phyloP scores from a whole-genome alignment of 2,113 vertebrate species.

The Bos indicus region DNA sequence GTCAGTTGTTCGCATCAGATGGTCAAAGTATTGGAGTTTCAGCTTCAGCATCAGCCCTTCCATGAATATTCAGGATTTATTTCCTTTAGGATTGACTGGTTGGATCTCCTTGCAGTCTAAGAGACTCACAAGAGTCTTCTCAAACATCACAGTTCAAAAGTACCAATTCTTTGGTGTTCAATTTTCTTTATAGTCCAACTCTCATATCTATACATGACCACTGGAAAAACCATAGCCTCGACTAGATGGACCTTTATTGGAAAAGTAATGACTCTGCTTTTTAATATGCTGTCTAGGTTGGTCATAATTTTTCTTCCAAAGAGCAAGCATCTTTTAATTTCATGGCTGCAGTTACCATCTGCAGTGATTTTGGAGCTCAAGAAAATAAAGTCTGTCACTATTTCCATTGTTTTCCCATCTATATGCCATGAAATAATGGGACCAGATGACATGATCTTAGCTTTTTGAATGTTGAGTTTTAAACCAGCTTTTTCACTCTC shows the following conservation, averaged over 20 bases:
- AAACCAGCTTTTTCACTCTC: not conserved
- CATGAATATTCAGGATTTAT: not conserved
- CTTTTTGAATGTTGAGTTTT: not conserved
- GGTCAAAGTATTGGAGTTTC: not conserved
- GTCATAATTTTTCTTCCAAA: not conserved
- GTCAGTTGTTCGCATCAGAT: accelerated
- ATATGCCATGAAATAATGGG: not conserved
- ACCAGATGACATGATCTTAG: not conserved
- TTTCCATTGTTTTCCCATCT: not conserved
- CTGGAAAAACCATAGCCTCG: not conserved
- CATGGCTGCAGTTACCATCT: not conserved
- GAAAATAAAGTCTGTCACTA: not conserved
- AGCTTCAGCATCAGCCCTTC: not conserved
- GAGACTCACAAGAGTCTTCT: not conserved
- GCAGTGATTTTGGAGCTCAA: not conserved
- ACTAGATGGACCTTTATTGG: not conserved
- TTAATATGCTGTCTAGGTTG: not conserved
- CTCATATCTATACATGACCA: not conserved
- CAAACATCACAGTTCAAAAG: not conserved
- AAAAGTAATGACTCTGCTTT: not conserved
- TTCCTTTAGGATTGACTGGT: not conserved
- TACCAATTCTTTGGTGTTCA: not conserved
- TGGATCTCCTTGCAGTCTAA: not conserved
- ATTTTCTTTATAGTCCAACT: not conserved
- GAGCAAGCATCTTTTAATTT: not conserved